Base-by-base conservation (phyloP, 2,888 invertebrate species). In the Biston betularia region DNA sequence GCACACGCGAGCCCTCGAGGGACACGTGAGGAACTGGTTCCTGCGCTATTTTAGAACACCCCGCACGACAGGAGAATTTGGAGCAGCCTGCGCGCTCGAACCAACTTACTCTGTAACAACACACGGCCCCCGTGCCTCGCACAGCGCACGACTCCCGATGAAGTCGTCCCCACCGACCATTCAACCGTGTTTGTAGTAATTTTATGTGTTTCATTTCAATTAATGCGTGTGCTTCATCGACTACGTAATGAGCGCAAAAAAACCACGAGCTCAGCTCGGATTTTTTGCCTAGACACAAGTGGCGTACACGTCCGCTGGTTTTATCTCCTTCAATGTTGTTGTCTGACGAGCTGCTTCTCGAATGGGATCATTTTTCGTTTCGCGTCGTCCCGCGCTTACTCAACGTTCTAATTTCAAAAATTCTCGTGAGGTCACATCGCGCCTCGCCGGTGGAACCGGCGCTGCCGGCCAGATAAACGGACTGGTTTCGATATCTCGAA, bases 401-500 rank as follows among this genome's bases (percentile, higher is more conserved):
- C 79, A 79, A 84, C 77, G 83, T 76, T 84, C 85, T 84, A 86
- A 88, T 84, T 87, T 87, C 81, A 81, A 87, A 80, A 86, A 87
- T 86, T 83, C 82, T 81, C 80, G 80, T 79, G 82, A 78, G 75
- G 79, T 74, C 76, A 79, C 80, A 75, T 74, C 76, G 75, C 68
- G 46, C 56, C 64, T 11, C 58, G 65, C 55, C 68, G 73, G 65
- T 66, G 69, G 81, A 80, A 77, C 82, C 82, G 79, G 69, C 79
- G 78, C 82, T 80, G 84, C 80, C 81, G 83, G 90, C 79, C 81
- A 84, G 92, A 92, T 91, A 92, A 90, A 87, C 81, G 77, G 87
- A 92, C 92, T 84, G 92, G 93, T 92, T 92, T 85, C 79, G 86
- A 87, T 92, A 91, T 88, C 89, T 87, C 77, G 75, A 85, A 84